Evolutionary conservation across 2,113 vertebrate species (phyloP), one percentile per base, ranked within the genome.

Genomic region (Scalopus aquaticus): DNA sequence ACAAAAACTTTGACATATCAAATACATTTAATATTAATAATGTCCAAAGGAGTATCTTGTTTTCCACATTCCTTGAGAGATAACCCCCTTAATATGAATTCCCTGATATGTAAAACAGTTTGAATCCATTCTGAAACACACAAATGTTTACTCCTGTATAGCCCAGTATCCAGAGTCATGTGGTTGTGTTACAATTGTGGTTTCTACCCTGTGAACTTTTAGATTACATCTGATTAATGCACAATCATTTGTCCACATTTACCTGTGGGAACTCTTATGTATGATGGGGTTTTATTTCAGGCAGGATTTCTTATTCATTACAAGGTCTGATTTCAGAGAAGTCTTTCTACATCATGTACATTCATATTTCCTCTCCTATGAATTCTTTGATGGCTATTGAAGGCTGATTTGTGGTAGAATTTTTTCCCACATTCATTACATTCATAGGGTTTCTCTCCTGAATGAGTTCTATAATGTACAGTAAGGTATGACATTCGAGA

Each of bases 381-480:
- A 64, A 93, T 78, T 58, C 96, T 95, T 30, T 97, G 97, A 54
- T 97, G 97, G 94, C 96, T 97, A 4, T 96, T 97, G 88, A 97
- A 97, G 24, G 96, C 96, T 78, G 97, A 97, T n/a, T 97, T 97
- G 80, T 97, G 96, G 30, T 96, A 96, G 88, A 97, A 98, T 28
- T 93, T 96, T 37, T 97, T 97, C n/a, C 96, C 97, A 44, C 96
- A 97, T 32, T 98, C 96, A 0, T 35, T 96, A 64, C 97, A 98
- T 49, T 95, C 96, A 15, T 97, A 97, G 30, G 96, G 97, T 39
- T 96, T 98, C 58, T 98, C 97, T 28, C 97, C 97, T n/a, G 96
- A 97, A 62, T 98, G 98, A 60, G 96, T 98, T 65, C 97, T 96
- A 15, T 97, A 96, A 22, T 98, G 98, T 26, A 96, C 94, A 13